Percentiles rank a stretch among this genome's conserved stretches.
Evolutionary conservation across 2,797 vertebrate species (phyloP).

Genomic region (Enteromius treurensis): DNA sequence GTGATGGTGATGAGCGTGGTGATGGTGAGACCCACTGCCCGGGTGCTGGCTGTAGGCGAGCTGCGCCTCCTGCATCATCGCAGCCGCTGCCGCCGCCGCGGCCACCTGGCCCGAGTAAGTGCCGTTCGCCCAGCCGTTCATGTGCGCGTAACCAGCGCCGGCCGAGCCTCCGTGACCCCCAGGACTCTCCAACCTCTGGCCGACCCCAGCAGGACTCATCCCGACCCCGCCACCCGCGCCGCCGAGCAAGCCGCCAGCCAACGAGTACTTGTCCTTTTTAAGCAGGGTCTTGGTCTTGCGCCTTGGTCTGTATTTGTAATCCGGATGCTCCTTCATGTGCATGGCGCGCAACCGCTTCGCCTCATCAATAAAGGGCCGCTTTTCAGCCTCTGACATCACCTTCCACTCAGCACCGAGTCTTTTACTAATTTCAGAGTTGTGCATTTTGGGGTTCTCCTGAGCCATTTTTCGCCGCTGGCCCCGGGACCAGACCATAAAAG

Average conservation of each 20-base stretch:
- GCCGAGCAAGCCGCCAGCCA: conserved; percentile 90
- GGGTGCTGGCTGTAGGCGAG: conserved; percentile 94
- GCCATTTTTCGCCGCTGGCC: conserved; percentile 88
- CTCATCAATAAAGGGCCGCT: conserved; percentile 97
- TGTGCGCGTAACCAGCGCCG: conserved; percentile 86
- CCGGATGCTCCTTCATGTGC: conserved; percentile 99
- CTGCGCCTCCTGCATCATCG: conserved; percentile 97
- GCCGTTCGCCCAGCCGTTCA: conserved; percentile 96
- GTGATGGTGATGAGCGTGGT: conserved; percentile 85
- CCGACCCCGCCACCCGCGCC: conserved; percentile 78
- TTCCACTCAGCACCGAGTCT: conserved; percentile 88
- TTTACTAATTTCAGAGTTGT: conserved; percentile 91
- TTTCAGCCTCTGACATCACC: conserved; percentile 96
- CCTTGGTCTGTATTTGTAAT: conserved; percentile 98
- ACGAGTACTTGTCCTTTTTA: conserved; percentile 97
- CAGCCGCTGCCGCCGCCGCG: conserved; percentile 91
- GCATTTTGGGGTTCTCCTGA: conserved; percentile 91
- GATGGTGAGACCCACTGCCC: conserved; percentile 83
- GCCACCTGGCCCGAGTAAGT: conserved; percentile 92
- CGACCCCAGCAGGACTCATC: conserved; percentile 76
- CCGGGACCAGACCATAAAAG: conserved; percentile 91
- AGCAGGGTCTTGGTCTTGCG: conserved; percentile 97
- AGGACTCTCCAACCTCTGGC: conserved; percentile 90
- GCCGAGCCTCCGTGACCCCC: conserved; percentile 79
- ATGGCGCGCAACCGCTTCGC: conserved; percentile 94